Base-by-base conservation (phyloP, 37 sponge, comb jelly and placozoan genomes). In the Corticium candelabrum region DNA sequence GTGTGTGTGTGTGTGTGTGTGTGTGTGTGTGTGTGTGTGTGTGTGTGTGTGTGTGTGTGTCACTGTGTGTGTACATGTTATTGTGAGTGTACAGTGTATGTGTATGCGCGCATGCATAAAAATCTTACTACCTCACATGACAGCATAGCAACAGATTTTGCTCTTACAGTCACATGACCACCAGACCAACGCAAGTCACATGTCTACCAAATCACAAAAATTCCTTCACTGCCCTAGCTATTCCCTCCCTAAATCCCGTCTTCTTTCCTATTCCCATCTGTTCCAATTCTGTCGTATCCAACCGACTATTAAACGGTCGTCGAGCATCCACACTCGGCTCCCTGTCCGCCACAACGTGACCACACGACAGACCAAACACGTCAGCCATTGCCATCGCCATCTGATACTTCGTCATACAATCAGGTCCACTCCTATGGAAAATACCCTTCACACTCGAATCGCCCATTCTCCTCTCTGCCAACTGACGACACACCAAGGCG, bases 361-460 rank as follows among this genome's bases (percentile, higher is more conserved):
- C 70, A 0, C 43, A 38, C 7, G 71, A 67, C 11, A 90, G 74
- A 15, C 69, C 75, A 43, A 93, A 87, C 57, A 83, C 39, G 39
- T 90, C 78, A 3, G 88, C 94, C 76, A 93, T 93, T 33, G 43
- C 50, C 32, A 41, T 39, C 0, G 86, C 91, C 88, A 93, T 93
- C 21, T 68, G 41, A 68, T 87, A 93, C 41, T 93, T 93, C 43
- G 94, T 93, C 41, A 85, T 37, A 38, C 75, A 69, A 30, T 93
- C 94, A 3, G 38, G 35, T 7, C 88, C 88, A 72, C 88, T 76
- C 74, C 83, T 87, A 38, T 93, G 94, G 85, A 85, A 93, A 0
- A 85, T 21, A 11, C 62, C 62, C 21, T 21, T 5, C 5, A 15
- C 73, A 29, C 35, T 35, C 5, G 5, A 7, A 5, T 5, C 33